Percentiles rank a stretch among this genome's conserved stretches.
Evolutionary conservation across 2,113 vertebrate genomes (phyloP).

Genomic region (Cranoglanis bouderius): DNA sequence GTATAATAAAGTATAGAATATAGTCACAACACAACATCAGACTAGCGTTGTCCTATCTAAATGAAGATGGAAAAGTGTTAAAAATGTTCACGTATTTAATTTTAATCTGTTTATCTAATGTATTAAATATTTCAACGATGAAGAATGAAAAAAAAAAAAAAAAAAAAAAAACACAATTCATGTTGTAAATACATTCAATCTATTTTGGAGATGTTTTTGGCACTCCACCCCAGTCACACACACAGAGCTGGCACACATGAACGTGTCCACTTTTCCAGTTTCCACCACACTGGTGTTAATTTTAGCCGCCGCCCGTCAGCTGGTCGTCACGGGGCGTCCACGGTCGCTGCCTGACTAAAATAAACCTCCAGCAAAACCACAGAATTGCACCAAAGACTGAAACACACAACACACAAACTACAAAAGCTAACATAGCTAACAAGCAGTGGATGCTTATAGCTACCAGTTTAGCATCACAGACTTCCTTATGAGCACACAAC

Average conservation of each 20-base stretch:
- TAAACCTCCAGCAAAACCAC: slow-evolving; percentile 3
- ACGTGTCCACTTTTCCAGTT: slow-evolving; percentile 63
- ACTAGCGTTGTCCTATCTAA: neutral
- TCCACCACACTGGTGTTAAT: slow-evolving; percentile 60
- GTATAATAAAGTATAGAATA: no score
- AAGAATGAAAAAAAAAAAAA: no score
- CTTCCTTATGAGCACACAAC: neutral
- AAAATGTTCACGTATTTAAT: neutral
- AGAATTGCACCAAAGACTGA: neutral
- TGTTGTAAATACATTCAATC: neutral
- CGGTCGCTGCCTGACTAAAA: slow-evolving; percentile 38
- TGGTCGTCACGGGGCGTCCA: slow-evolving; percentile 53
- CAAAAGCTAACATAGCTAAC: neutral
- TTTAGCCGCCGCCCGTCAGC: slow-evolving; percentile 63
- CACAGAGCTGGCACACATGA: slow-evolving; percentile 19
- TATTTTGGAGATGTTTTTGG: neutral
- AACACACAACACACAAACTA: slow-evolving; percentile 26
- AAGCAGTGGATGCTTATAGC: neutral
- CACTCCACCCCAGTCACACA: neutral
- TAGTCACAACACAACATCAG: neutral
- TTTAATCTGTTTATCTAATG: neutral
- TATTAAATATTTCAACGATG: neutral
- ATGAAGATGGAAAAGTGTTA: neutral
- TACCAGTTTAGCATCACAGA: neutral
- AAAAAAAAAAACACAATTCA: no score